Evolutionary conservation across 2,797 vertebrate species (phyloP), one percentile per base, ranked within the genome.

Genomic region (Coranthus polyacanthus): DNA sequence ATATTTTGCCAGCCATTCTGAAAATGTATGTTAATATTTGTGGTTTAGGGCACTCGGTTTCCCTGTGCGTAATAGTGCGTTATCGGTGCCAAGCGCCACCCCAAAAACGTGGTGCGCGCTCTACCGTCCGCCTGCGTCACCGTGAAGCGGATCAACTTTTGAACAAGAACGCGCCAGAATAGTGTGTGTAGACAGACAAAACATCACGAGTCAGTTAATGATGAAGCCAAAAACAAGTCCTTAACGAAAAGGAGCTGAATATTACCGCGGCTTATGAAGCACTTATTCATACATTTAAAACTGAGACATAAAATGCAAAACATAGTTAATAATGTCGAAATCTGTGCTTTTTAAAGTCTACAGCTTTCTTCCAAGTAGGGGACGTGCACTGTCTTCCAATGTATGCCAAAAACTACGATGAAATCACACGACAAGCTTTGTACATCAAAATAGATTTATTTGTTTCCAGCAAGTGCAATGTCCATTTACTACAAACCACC

Each of bases 401-500:
- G 8, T 32, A 32, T 10, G 7, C 29, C 29, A 9, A 32, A 32
- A 32, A 32, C 29, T 32, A 39, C 6, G 2, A 46, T 11, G 12
- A 66, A 67, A 51, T 9, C 16, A 75, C 29, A 72, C 0, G 0
- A 17, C 15, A 59, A 3, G 0, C 5, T 55, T 0, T 61, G 6
- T 68, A 47, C 16, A 70, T 69, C 17, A 61, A 81, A 68, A 66
- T 42, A 16, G 1, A 15, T 86, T 86, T 69, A 65, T 72, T 52
- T 83, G 49, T 70, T 74, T 68, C 36, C 18, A 64, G 43, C 60
- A 72, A 67, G 22, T 62, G 46, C 22, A 38, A 21, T 63, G 18
- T 69, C 20, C 43, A 8, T 62, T 60, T n/a, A 60, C 38, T 63
- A 59, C n/a, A 75, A 12, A 18, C 24, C 41, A 38, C 1, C 2